Evolutionary conservation across 1,140 invertebrate genomes (phyloP).

Genomic region (Brachionus paranguensis): DNA sequence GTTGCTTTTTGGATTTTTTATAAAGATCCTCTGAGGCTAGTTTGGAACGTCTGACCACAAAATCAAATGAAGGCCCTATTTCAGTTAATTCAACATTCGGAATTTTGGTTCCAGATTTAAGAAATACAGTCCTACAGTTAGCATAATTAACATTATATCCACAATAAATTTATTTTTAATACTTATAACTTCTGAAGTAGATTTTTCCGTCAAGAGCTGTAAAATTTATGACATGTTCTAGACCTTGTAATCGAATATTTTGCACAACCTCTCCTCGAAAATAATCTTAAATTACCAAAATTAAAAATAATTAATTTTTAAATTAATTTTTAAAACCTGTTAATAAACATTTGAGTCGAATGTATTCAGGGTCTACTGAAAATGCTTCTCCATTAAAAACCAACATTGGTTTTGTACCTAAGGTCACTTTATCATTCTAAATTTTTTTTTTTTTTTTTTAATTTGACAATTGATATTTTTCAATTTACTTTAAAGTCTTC

Average conservation of each 20-base stretch:
- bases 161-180: conserved; percentile 38
- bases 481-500: conserved; percentile 66
- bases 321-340: conserved; percentile 49
- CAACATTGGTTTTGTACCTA: conserved; percentile 82
- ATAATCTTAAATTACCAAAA: conserved; percentile 66
- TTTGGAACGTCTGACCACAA: conserved; percentile 74
- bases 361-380: conserved; percentile 69
- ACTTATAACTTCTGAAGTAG: conserved; percentile 77
- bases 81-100: conserved; percentile 85
- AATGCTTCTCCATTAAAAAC: conserved; percentile 87
- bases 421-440: conserved; percentile 66
- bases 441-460: background rate
- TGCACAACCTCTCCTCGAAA: conserved; percentile 75
- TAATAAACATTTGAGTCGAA: conserved; percentile 78
- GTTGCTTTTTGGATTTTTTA: conserved; percentile 75
- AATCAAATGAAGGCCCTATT: conserved; percentile 86
- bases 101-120: conserved; percentile 79
- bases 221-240: conserved; percentile 86
- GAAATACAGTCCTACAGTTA: conserved; percentile 67
- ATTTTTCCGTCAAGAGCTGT: conserved; percentile 74
- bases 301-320: background rate
- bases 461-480: background rate
- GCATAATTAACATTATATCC: no score
- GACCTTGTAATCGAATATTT: conserved; percentile 75
- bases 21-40: conserved; percentile 82